Percentiles rank a stretch among this genome's conserved stretches.
Evolutionary conservation across 1,140 invertebrate genomes (phyloP).

Genomic region (Heliconius melpomene): DNA sequence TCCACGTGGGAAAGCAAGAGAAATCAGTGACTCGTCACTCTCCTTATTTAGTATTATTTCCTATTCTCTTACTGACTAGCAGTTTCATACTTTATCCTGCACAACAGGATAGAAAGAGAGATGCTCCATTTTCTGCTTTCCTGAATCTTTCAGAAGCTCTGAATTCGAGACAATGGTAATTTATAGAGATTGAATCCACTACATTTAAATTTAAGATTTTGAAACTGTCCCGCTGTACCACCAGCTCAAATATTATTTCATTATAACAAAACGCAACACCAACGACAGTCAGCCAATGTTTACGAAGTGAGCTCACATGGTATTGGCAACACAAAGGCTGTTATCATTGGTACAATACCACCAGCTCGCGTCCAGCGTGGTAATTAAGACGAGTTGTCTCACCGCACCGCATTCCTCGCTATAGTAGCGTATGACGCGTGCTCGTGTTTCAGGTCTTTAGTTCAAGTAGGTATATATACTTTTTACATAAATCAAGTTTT

Average conservation of each 20-base stretch:
- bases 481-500: neutral
- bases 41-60: too few species aligned
- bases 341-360: constrained; percentile 13
- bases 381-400: constrained; percentile 35
- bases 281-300: neutral
- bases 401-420: constrained; percentile 34
- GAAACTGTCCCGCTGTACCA: too few species aligned
- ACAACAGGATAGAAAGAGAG: too few species aligned
- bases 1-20: too few species aligned
- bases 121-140: too few species aligned
- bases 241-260: neutral
- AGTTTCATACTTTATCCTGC: too few species aligned
- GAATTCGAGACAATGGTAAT: too few species aligned
- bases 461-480: neutral
- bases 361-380: constrained; percentile 16
- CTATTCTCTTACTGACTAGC: too few species aligned
- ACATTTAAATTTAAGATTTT: too few species aligned
- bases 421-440: constrained; percentile 30
- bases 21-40: too few species aligned
- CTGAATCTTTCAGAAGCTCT: too few species aligned
- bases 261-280: neutral
- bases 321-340: neutral
- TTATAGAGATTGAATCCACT: too few species aligned
- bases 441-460: constrained; percentile 25
- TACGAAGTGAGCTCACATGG: neutral